Evolutionary conservation across 1,140 invertebrate genomes (phyloP).

Genomic region (Ceratina japonica): DNA sequence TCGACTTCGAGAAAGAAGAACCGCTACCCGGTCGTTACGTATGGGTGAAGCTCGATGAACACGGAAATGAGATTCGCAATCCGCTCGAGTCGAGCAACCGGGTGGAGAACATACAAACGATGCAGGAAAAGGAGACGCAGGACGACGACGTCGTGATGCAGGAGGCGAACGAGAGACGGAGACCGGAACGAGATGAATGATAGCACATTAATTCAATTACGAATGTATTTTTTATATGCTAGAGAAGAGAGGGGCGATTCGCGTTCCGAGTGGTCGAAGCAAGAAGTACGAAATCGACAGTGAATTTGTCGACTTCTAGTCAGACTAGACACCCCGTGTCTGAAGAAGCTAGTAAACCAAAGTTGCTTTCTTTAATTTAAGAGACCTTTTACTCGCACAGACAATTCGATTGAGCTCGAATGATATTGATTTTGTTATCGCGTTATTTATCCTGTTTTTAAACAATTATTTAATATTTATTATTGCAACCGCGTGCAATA

Average conservation of each 20-base stretch:
- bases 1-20: conserved; percentile 72
- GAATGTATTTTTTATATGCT: neutral
- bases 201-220: neutral
- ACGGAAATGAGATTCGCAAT: conserved; percentile 57
- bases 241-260: neutral
- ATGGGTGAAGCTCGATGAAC: conserved; percentile 68
- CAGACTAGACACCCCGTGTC: conserved; percentile 8
- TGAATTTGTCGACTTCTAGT: conserved; percentile 38
- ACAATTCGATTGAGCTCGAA: neutral
- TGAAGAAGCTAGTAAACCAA: conserved; percentile 37
- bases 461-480: conserved; percentile 51
- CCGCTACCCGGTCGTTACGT: conserved; percentile 69
- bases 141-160: conserved; percentile 15
- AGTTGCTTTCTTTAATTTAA: conserved; percentile 27
- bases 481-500: conserved; percentile 52
- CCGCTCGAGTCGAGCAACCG: conserved; percentile 27
- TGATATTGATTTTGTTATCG: conserved; percentile 37
- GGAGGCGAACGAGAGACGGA: neutral
- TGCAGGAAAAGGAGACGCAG: conserved; percentile 25
- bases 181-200: conserved; percentile 12
- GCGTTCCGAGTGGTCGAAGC: neutral
- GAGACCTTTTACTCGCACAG: neutral
- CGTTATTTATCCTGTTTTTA: conserved; percentile 26
- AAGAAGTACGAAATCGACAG: neutral
- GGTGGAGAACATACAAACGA: conserved; percentile 14